These are phyloP conservation scores for Saccopteryx leptura DNA, from an alignment of 2,113 vertebrate genomes.

Conservation along the genomic window DNA sequence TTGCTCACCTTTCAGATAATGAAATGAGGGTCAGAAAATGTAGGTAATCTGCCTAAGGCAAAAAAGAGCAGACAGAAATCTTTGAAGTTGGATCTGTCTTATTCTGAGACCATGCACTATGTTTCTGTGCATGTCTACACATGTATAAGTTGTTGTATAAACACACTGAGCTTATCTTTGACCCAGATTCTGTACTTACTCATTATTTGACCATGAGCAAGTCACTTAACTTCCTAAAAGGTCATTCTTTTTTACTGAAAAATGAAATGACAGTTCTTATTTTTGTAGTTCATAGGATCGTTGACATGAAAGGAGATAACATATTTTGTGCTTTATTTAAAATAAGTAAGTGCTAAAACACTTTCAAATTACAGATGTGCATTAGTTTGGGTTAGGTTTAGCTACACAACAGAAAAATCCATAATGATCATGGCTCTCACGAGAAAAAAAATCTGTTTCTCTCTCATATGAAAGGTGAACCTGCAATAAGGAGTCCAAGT, in stretches of 20 bases:
- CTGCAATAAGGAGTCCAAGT: neutral
- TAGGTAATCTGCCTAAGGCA: neutral
- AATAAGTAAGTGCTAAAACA: neutral
- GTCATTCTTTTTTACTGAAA: neutral
- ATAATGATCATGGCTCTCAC: neutral
- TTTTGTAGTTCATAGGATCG: neutral
- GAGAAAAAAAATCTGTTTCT: neutral
- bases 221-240: neutral
- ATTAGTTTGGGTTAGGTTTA: neutral
- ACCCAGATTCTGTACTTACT: neutral
- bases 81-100: neutral
- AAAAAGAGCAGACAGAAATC: neutral
- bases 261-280: neutral
- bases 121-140: neutral
- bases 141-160: neutral
- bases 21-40: neutral
- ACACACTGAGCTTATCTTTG: neutral
- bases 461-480: neutral
- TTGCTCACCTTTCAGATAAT: neutral
- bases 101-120: neutral
- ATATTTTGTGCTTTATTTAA: neutral
- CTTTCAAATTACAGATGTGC: neutral
- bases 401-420: neutral
- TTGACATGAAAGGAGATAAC: conserved; percentile 19
- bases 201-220: neutral